Evolutionary conservation across 1,140 invertebrate genomes (phyloP).

Genomic region (Dreissena rostriformis): DNA sequence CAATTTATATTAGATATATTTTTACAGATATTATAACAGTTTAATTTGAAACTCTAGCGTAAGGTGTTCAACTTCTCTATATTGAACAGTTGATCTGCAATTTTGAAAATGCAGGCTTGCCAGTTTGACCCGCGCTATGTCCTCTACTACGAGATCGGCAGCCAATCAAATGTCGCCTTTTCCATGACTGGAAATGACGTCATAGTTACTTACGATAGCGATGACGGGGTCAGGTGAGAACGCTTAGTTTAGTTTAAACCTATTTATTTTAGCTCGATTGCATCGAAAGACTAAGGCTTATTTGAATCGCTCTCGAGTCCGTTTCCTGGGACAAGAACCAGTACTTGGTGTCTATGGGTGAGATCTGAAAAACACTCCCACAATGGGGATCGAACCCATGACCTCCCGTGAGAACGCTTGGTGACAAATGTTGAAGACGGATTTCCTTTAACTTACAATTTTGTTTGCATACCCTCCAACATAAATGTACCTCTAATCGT

Average conservation of each 20-base stretch:
- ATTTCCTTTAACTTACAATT: no score
- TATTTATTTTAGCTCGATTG: not conserved
- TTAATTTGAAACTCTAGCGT: not conserved
- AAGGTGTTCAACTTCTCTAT: not conserved
- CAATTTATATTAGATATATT: not conserved
- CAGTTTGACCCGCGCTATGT: slow-evolving; percentile 18
- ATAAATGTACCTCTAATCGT: no score
- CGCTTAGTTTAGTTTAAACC: not conserved
- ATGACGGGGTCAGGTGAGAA: slow-evolving; percentile 27
- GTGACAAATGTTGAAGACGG: not conserved
- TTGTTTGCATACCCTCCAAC: no score
- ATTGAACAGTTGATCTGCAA: not conserved
- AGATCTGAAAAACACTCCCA: not conserved
- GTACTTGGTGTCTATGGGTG: not conserved
- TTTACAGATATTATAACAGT: not conserved
- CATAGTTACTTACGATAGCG: slow-evolving; percentile 12
- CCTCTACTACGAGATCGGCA: slow-evolving; percentile 16
- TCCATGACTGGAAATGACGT: slow-evolving; percentile 26
- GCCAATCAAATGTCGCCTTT: slow-evolving; percentile 16
- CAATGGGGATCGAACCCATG: not conserved
- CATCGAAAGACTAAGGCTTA: not conserved
- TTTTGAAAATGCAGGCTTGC: slow-evolving; percentile 14
- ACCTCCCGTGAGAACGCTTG: not conserved
- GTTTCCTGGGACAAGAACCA: not conserved
- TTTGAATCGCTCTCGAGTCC: not conserved